Evolutionary conservation across 2,113 vertebrate species (phyloP).

Genomic region (Propithecus coquereli): DNA sequence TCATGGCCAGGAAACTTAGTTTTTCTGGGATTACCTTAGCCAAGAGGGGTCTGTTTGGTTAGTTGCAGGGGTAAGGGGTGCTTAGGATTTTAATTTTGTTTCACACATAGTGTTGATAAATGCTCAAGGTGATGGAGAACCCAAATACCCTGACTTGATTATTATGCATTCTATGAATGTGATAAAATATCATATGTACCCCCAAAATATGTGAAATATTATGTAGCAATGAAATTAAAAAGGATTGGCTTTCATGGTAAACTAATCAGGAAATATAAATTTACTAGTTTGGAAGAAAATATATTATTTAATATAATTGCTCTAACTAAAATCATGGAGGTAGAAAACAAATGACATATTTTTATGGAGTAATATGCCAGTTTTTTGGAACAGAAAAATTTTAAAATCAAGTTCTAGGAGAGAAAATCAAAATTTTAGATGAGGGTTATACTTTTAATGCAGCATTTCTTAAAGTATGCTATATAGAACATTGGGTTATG

Average conservation of each 20-base stretch:
- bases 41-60: too few relatives aligned
- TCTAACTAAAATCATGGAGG: constrained; percentile 12
- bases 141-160: too few relatives aligned
- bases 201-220: too few relatives aligned
- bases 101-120: too few relatives aligned
- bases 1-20: too few relatives aligned
- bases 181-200: too few relatives aligned
- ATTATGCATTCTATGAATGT: too few relatives aligned
- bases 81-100: too few relatives aligned
- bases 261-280: constrained; percentile 34
- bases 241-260: background rate
- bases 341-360: constrained; percentile 17
- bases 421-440: constrained; percentile 3
- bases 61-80: too few relatives aligned
- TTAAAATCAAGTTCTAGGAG: background rate
- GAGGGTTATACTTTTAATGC: background rate
- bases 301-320: constrained; percentile 19
- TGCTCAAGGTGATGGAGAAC: too few relatives aligned
- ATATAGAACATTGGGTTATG: background rate
- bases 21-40: too few relatives aligned
- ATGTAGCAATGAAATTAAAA: background rate
- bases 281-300: background rate
- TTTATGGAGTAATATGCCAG: background rate
- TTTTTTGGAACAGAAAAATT: background rate
- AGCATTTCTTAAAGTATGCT: background rate